Percentiles rank a stretch among this genome's conserved stretches.
Conservation (phyloP, 2,888 invertebrate species). For the Stenichneumon culpator region DNA sequence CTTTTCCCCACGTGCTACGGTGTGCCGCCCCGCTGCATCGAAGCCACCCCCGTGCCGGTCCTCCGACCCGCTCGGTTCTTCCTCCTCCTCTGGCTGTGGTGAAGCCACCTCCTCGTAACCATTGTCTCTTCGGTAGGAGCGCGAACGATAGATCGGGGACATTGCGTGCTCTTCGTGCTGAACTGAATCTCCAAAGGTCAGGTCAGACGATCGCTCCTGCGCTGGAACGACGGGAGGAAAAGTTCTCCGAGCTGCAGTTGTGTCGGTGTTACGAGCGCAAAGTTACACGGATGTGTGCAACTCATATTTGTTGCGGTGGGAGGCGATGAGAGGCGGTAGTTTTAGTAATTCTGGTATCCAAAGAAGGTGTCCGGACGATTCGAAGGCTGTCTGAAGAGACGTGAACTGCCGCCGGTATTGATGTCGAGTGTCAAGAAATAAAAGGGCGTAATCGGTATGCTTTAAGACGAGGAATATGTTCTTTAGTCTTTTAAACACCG, state of each 20-base stretch:
- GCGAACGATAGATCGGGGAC: conserved; percentile 14
- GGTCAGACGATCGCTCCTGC: conserved; percentile 4
- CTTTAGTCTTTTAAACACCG: too few species aligned
- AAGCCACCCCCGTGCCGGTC: conserved; percentile 52
- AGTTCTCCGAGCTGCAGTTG: not conserved
- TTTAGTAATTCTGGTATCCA: not conserved
- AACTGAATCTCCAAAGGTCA: conserved; percentile 54
- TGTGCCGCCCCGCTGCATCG: conserved; percentile 51
- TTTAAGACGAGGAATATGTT: too few species aligned
- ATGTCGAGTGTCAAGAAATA: too few species aligned
- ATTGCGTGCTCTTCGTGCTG: conserved; percentile 38
- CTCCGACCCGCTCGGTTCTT: not conserved
- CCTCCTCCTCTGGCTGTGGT: not conserved
- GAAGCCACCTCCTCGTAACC: conserved; percentile 55
- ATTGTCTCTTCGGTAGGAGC: conserved; percentile 41
- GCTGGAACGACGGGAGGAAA: conserved; percentile 9
- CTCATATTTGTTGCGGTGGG: too few species aligned
- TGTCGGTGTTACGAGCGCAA: not conserved
- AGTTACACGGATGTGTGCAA: not conserved
- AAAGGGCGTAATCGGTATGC: too few species aligned
- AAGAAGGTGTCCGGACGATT: too few species aligned
- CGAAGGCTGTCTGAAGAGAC: too few species aligned
- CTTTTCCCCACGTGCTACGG: conserved; percentile 60
- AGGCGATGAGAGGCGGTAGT: not conserved
- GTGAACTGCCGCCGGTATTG: too few species aligned